phyloP scores from a whole-genome alignment of 1,140 invertebrate species.

The Tenebrio molitor region DNA sequence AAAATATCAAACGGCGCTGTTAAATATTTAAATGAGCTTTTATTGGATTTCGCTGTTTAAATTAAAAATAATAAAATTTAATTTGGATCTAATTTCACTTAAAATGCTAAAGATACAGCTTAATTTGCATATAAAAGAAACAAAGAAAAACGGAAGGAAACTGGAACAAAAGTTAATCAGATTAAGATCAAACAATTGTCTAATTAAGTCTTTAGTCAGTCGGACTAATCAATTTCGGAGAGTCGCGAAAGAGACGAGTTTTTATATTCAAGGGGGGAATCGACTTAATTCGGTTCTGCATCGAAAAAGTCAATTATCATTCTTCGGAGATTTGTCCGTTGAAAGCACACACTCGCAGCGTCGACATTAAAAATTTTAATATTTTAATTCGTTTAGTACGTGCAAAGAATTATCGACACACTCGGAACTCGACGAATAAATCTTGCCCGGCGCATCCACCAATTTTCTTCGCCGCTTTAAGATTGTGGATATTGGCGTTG shows the following conservation, averaged over 20 bases:
- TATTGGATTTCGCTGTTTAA: constrained; percentile 39
- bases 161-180: constrained; percentile 56
- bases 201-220: constrained; percentile 60
- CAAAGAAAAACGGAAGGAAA: constrained; percentile 51
- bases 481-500: no score
- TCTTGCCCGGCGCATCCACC: constrained; percentile 15
- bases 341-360: constrained; percentile 11
- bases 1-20: constrained; percentile 7
- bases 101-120: constrained; percentile 56
- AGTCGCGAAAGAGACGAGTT: constrained; percentile 36
- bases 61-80: constrained; percentile 44
- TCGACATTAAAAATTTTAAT: constrained; percentile 38
- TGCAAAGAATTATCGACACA: constrained; percentile 12
- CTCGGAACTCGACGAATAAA: background rate
- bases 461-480: background rate
- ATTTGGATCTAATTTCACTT: constrained; percentile 52
- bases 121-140: constrained; percentile 55
- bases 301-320: constrained; percentile 56
- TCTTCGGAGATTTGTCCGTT: constrained; percentile 37
- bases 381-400: constrained; percentile 41
- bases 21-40: constrained; percentile 42
- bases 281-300: constrained; percentile 49
- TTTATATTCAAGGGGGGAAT: constrained; percentile 48
- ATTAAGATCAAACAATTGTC: constrained; percentile 60
- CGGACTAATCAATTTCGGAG: constrained; percentile 58